A percentile compares a stretch with the other conserved stretches of the same genome.
Conservation (phyloP, 1,140 invertebrate genomes). For the Tetramorium alpestre region DNA sequence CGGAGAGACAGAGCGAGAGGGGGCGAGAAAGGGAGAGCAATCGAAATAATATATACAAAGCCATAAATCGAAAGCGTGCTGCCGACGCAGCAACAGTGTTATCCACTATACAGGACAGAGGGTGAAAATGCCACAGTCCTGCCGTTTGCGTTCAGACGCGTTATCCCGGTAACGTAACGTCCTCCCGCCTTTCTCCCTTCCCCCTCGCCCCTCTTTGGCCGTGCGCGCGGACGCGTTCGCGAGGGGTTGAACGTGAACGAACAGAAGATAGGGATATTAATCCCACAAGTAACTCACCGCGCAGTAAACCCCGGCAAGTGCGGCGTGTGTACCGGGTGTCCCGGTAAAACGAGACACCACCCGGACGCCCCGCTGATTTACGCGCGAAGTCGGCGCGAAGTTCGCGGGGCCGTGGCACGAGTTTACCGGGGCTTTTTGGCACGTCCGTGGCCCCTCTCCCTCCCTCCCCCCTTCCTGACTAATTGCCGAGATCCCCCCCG, state of each 20-base stretch:
- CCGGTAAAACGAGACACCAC: slow-evolving; percentile 69
- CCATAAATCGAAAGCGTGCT: slow-evolving; percentile 63
- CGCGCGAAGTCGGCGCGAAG: slow-evolving; percentile 76
- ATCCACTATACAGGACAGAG: slow-evolving; percentile 11
- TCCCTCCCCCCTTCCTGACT: slow-evolving; percentile 49
- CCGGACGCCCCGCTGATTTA: slow-evolving; percentile 74
- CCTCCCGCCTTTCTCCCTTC: not conserved
- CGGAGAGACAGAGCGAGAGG: slow-evolving; percentile 19
- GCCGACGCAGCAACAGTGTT: slow-evolving; percentile 58
- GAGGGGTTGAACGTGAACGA: slow-evolving; percentile 61
- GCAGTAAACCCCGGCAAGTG: slow-evolving; percentile 41
- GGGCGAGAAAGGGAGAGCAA: slow-evolving; percentile 15
- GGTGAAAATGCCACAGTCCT: not conserved
- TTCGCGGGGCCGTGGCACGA: slow-evolving; percentile 66
- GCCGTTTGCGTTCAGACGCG: slow-evolving; percentile 6
- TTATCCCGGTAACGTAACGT: not conserved
- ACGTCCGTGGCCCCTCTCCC: slow-evolving; percentile 51
- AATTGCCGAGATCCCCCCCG: slow-evolving; percentile 65
- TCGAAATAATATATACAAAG: slow-evolving; percentile 60
- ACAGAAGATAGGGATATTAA: slow-evolving; percentile 79
- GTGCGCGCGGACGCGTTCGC: slow-evolving; percentile 35
- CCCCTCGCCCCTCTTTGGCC: not conserved
- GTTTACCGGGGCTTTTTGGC: slow-evolving; percentile 78
- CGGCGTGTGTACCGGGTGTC: slow-evolving; percentile 74
- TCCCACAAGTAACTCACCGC: slow-evolving; percentile 72